A percentile compares a stretch with the other conserved stretches of the same genome.
Conservation (phyloP, 1,140 invertebrate genomes). For the Periplaneta americana region DNA sequence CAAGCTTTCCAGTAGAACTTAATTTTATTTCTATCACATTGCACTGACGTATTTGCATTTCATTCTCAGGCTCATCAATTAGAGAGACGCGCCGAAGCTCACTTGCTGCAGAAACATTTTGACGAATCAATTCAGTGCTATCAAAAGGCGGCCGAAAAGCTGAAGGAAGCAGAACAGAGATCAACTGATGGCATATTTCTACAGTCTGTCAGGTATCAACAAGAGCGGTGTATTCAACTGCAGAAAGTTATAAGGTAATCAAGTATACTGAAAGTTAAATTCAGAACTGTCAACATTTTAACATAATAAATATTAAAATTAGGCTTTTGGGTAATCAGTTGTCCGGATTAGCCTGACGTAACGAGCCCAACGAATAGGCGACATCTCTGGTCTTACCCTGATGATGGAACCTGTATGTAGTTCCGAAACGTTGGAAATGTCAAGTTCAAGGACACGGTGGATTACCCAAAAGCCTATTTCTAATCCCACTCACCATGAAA, state of each 20-base stretch:
- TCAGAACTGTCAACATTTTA: not conserved
- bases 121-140: constrained; percentile 21
- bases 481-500: too few relatives aligned
- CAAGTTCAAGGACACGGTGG: too few relatives aligned
- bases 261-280: not conserved
- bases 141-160: constrained; percentile 17
- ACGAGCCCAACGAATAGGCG: too few relatives aligned
- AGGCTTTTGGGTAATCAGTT: too few relatives aligned
- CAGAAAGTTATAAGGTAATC: constrained; percentile 18
- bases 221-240: constrained; percentile 18
- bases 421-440: too few relatives aligned
- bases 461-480: too few relatives aligned
- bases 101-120: constrained; percentile 11
- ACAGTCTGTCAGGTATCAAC: constrained; percentile 16
- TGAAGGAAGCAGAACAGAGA: constrained; percentile 11
- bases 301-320: not conserved
- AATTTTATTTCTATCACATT: too few relatives aligned
- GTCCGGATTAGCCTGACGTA: too few relatives aligned
- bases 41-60: not conserved
- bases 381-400: too few relatives aligned
- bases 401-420: too few relatives aligned
- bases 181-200: constrained; percentile 5
- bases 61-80: constrained; percentile 21
- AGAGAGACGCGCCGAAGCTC: constrained; percentile 18
- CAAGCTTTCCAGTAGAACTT: too few relatives aligned